Base-by-base conservation (phyloP, 2,113 vertebrate genomes). In the Thermophis baileyi region DNA sequence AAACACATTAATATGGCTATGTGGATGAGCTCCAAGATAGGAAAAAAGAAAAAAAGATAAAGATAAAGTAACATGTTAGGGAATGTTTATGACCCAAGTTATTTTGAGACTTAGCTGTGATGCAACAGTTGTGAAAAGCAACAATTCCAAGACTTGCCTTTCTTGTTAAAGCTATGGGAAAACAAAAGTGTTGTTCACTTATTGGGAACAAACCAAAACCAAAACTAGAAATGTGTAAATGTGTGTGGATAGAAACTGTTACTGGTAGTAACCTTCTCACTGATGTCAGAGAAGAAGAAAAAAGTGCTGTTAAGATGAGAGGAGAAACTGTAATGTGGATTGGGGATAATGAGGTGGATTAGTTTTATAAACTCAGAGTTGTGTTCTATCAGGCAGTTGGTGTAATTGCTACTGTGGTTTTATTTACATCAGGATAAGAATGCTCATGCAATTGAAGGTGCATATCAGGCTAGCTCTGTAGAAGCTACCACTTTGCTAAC, bases 401-500 rank as follows among this genome's bases (percentile, higher is more conserved):
- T 90, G 85, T 93, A 96, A 97, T 96, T 97, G 92, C 94, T 93
- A 95, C 95, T 95, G 35, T 44, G 69, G 90, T 91, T 94, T 25
- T 95, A 94, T 96, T 97, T 95, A 97, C 92, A 91, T 92, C 93
- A 93, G 89, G 94, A 89, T 91, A 92, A 94, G 86, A 94, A 96
- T 96, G 30, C 88, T 85, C 88, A 87, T 95, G 54, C 94, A 96
- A 96, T 96, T 97, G 97, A 94, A 96, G 93, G 96, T 90, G 35
- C 92, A 96, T 95, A 92, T 74, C 63, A 91, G 89, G 92, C 60
- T 20, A 94, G 30, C 94, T 93, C 89, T 95, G 93, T 92, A 94
- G 95, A 93, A 90, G 63, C 55, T 35, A 69, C 91, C 93, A 93
- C 88, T 93, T 93, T 96, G 91, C 92, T 95, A 93, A 95, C 90